phyloP scores from a whole-genome alignment of 2,797 vertebrate species.

The Siniperca undulata region DNA sequence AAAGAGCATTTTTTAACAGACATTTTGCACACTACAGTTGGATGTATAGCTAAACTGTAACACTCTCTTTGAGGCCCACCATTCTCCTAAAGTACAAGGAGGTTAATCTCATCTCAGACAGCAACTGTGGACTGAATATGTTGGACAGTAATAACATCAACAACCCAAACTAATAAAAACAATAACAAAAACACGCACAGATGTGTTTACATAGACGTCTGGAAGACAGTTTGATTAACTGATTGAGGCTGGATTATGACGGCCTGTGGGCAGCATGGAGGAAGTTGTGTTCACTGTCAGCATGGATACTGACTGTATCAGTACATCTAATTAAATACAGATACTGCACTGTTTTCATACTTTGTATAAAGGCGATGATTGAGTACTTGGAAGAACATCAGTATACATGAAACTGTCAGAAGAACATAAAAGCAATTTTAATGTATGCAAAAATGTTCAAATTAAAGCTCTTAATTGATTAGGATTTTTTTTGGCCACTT shows the following conservation, averaged over 20 bases:
- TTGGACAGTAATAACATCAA: slow-evolving; percentile 4
- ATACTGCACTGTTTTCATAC: background rate
- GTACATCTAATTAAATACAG: slow-evolving; percentile 32
- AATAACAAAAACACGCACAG: slow-evolving; percentile 29
- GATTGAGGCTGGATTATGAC: slow-evolving; percentile 18
- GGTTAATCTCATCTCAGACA: background rate
- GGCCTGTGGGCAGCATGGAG: slow-evolving; percentile 37
- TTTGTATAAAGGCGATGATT: background rate
- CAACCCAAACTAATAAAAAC: background rate
- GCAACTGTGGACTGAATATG: background rate
- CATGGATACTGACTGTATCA: background rate
- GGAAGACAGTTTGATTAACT: slow-evolving; percentile 17
- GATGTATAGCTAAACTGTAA: background rate
- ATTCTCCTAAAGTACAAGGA: too few species aligned
- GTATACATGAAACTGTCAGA: background rate
- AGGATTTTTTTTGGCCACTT: background rate
- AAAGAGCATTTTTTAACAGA: background rate
- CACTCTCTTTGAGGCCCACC: background rate
- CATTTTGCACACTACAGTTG: background rate
- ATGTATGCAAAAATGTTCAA: background rate
- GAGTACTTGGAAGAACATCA: background rate
- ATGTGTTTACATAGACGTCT: slow-evolving; percentile 64
- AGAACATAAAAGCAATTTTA: background rate
- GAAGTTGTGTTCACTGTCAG: background rate
- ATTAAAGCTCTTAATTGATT: background rate